Evolutionary conservation across 2,888 invertebrate genomes (phyloP).

Genomic region (Drosophila yooni): DNA sequence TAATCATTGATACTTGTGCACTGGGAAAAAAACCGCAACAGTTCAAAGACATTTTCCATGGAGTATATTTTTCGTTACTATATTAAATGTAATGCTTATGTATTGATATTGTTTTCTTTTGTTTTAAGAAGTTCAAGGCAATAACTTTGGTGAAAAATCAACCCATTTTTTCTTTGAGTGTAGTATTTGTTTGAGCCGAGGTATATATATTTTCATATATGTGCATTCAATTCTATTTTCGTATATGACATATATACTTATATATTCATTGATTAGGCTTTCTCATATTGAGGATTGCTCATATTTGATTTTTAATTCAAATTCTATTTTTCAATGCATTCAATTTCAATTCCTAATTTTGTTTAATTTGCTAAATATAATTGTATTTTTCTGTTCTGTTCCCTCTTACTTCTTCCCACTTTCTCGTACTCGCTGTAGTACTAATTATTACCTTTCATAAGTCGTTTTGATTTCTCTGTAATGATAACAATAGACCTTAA

Average conservation of each 20-base stretch:
- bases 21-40: neutral
- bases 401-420: neutral
- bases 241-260: neutral
- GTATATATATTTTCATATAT: neutral
- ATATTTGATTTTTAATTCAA: neutral
- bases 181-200: neutral
- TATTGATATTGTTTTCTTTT: neutral
- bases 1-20: constrained; percentile 4
- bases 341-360: neutral
- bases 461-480: neutral
- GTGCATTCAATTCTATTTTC: neutral
- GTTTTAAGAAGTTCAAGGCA: neutral
- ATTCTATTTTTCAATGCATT: neutral
- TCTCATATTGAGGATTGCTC: neutral
- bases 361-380: neutral
- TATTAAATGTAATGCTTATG: neutral
- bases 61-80: neutral
- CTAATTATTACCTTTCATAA: neutral
- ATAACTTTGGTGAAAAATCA: neutral
- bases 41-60: neutral
- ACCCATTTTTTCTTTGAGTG: neutral
- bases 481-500: neutral
- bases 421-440: neutral
- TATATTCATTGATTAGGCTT: neutral
- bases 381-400: neutral